Evolutionary conservation across 2,113 vertebrate genomes (phyloP).

Genomic region (Corvus moneduloides): DNA sequence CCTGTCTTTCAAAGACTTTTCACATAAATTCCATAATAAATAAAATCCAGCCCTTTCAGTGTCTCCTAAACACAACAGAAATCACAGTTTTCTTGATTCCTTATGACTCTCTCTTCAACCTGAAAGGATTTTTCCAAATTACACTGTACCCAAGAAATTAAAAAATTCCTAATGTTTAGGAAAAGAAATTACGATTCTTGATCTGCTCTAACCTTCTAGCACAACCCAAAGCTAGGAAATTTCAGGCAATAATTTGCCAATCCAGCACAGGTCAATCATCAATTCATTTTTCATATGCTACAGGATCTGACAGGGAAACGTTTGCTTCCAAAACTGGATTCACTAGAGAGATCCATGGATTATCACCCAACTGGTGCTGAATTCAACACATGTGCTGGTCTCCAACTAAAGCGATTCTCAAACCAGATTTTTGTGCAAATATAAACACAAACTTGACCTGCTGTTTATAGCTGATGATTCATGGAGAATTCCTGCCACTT

Average conservation of each 20-base stretch:
- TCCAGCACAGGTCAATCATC: background rate
- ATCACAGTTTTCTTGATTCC: background rate
- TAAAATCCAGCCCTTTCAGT: background rate
- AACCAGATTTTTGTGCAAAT: background rate
- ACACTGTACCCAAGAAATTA: background rate
- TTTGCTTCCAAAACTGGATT: background rate
- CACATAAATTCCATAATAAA: background rate
- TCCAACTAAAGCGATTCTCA: background rate
- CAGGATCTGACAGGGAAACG: background rate
- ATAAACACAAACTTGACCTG: background rate
- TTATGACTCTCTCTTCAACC: background rate
- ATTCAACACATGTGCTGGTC: background rate
- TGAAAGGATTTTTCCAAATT: background rate
- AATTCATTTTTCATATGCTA: background rate
- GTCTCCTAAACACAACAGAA: background rate
- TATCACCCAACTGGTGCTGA: background rate
- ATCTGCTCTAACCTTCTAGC: background rate
- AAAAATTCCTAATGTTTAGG: background rate
- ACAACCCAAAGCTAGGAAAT: background rate
- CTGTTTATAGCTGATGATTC: background rate
- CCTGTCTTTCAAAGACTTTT: background rate
- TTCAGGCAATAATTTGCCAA: background rate
- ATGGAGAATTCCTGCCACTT: background rate
- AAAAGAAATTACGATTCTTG: background rate
- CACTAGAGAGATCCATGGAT: background rate